phyloP scores from a whole-genome alignment of 1,140 invertebrate genomes.

The Cotesia chilonis region DNA sequence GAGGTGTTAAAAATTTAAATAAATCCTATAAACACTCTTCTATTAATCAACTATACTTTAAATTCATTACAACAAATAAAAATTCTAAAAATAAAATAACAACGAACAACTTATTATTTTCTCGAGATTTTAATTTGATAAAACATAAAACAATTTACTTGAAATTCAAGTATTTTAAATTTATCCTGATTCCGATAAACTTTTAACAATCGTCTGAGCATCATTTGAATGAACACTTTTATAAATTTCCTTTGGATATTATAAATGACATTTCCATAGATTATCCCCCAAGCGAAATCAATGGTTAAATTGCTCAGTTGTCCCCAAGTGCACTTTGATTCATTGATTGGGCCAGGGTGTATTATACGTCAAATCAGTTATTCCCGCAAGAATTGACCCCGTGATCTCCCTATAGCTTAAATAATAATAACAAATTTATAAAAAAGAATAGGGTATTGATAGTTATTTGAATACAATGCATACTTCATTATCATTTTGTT shows the following conservation, averaged over 20 bases:
- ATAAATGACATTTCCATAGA: constrained; percentile 10
- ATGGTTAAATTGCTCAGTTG: constrained; percentile 1
- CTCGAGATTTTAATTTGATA: too few species aligned
- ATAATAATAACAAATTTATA: background rate
- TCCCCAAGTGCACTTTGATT: constrained; percentile 24
- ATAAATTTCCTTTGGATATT: background rate
- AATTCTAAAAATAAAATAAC: too few species aligned
- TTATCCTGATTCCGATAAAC: background rate
- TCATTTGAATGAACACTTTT: background rate
- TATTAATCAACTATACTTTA: too few species aligned
- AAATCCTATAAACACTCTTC: too few species aligned
- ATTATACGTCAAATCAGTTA: constrained; percentile 17
- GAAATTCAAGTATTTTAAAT: too few species aligned
- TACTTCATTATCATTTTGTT: constrained; percentile 14
- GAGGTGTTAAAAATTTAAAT: too few species aligned
- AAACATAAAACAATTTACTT: too few species aligned
- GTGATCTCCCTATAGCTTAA: constrained; percentile 8
- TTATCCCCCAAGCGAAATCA: constrained; percentile 7
- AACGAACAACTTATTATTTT: too few species aligned
- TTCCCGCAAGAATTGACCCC: constrained; percentile 29
- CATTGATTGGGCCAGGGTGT: constrained; percentile 25
- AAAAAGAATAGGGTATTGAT: constrained; percentile 16
- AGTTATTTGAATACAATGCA: constrained; percentile 30
- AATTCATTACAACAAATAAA: too few species aligned
- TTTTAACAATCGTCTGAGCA: too few species aligned